Evolutionary conservation across 23 tunicate genomes (phyloP).

Genomic region (Styela clava): DNA sequence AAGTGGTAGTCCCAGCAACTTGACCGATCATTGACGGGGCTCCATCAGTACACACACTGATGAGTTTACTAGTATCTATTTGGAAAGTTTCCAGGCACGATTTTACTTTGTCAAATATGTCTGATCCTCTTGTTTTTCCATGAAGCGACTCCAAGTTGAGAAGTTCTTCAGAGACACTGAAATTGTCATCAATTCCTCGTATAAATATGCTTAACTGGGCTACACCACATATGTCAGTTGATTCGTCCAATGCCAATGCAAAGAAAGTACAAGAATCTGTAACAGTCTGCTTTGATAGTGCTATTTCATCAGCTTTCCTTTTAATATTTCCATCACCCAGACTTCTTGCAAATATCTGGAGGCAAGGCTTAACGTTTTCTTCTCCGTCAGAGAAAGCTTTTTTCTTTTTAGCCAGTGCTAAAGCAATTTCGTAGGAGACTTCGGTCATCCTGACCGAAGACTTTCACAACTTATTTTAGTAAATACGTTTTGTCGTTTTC

Average conservation of each 20-base stretch:
- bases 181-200: conserved; percentile 40
- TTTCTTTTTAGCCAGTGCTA: no score
- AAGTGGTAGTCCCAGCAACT: conserved; percentile 35
- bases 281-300: no score
- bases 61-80: conserved; percentile 28
- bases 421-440: no score
- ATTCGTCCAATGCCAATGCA: conserved; percentile 46
- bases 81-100: conserved; percentile 21
- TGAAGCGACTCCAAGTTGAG: conserved; percentile 30
- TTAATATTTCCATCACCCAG: no score
- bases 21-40: conserved; percentile 44
- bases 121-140: conserved; percentile 51
- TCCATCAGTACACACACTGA: conserved; percentile 46
- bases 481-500: no score
- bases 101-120: conserved; percentile 33
- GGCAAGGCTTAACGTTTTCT: no score
- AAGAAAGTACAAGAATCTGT: no score
- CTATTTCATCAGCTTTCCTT: no score
- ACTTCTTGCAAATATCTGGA: no score
- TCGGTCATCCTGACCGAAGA: no score
- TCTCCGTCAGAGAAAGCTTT: no score
- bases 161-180: conserved; percentile 37
- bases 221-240: conserved; percentile 30
- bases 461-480: no score
- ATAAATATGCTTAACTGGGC: conserved; percentile 46